phyloP scores from a whole-genome alignment of 2,113 vertebrate species.

The Jacana jacana region DNA sequence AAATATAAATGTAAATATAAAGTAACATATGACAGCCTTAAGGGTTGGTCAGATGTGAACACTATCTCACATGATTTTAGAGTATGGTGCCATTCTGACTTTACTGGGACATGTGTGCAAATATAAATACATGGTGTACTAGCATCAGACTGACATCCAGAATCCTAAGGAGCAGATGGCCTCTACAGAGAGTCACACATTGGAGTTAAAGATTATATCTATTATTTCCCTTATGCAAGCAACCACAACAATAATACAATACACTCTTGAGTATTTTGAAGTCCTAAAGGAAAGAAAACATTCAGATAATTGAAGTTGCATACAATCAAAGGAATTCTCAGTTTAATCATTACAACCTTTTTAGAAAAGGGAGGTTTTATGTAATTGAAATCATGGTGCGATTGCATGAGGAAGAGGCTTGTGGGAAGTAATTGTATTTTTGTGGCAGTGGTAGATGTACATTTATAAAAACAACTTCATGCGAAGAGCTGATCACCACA shows the following conservation, averaged over 20 bases:
- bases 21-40: neutral
- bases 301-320: neutral
- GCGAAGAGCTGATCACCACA: neutral
- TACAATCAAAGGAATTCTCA: neutral
- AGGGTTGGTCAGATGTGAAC: neutral
- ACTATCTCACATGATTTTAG: neutral
- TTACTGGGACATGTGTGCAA: neutral
- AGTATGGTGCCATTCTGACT: neutral
- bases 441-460: neutral
- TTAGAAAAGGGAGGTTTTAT: neutral
- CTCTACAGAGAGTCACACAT: neutral
- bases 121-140: neutral
- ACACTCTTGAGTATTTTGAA: neutral
- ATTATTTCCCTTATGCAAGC: neutral
- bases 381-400: neutral
- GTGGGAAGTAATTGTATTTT: neutral
- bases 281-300: neutral
- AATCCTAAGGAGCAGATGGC: neutral
- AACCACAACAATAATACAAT: neutral
- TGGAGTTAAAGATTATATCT: neutral
- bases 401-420: neutral
- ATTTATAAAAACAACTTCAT: neutral
- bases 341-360: neutral
- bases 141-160: neutral
- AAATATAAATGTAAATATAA: neutral